Percentiles rank a stretch among this genome's conserved stretches.
phyloP scores from a whole-genome alignment of 2,888 invertebrate species.

The Polylopha cassiicola region DNA sequence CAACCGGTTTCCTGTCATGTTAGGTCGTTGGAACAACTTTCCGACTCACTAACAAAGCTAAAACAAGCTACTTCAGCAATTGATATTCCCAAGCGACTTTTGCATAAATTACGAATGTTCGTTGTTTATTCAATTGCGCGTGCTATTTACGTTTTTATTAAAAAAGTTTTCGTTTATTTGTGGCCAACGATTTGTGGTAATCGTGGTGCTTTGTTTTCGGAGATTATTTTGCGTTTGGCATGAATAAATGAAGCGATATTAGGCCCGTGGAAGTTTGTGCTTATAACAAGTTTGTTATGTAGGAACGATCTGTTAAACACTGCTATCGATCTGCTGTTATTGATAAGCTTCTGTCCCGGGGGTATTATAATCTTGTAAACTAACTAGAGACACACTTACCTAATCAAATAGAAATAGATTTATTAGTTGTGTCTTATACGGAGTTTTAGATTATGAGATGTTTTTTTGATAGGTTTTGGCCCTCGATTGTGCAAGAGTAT shows the following conservation, averaged over 20 bases:
- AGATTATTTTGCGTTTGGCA: conserved; percentile 12
- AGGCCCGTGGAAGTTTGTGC: conserved; percentile 7
- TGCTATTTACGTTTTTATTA: conserved; percentile 29
- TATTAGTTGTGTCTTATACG: too few species aligned
- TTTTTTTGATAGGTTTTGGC: too few species aligned
- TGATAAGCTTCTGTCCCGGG: too few species aligned
- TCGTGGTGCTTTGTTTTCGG: conserved; percentile 17
- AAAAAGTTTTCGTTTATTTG: conserved; percentile 31
- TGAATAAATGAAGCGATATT: conserved; percentile 8
- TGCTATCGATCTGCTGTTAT: not conserved
- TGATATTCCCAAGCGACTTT: conserved; percentile 27
- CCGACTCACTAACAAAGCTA: too few species aligned
- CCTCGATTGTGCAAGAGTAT: too few species aligned
- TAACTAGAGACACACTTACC: too few species aligned
- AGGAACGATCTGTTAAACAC: conserved; percentile 1
- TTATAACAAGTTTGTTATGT: conserved; percentile 9
- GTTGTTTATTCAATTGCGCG: conserved; percentile 26
- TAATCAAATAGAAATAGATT: too few species aligned
- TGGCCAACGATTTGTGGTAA: conserved; percentile 25
- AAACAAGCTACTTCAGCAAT: conserved; percentile 17
- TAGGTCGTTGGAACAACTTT: too few species aligned
- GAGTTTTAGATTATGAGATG: too few species aligned
- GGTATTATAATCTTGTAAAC: too few species aligned
- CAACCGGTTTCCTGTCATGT: too few species aligned
- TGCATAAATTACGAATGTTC: conserved; percentile 25